These are phyloP conservation scores for Beris chalybata DNA, from an alignment of 2,888 invertebrate species.

Conservation along the genomic window DNA sequence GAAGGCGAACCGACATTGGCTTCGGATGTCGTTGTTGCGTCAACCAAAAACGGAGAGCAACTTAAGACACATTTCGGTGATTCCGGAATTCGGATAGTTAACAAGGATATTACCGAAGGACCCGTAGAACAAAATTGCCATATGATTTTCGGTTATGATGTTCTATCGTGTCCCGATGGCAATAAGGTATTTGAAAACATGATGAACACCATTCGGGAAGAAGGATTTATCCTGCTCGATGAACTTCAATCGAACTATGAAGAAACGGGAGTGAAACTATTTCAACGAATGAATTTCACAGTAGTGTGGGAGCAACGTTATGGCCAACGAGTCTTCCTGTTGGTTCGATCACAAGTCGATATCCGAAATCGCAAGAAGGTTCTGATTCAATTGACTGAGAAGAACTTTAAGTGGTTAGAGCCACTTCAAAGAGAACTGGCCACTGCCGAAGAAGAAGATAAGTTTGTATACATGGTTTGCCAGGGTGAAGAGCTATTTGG, in stretches of 20 bases:
- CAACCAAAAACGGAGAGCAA: conserved; percentile 60
- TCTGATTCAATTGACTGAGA: conserved; percentile 69
- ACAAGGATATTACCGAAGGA: conserved; percentile 64
- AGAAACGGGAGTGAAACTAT: conserved; percentile 52
- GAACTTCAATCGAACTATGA: conserved; percentile 62
- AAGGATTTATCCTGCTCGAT: conserved; percentile 74
- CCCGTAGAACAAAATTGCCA: conserved; percentile 71
- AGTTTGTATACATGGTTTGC: conserved; percentile 69
- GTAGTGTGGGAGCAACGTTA: conserved; percentile 66
- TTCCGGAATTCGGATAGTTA: conserved; percentile 65
- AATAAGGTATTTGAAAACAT: conserved; percentile 61
- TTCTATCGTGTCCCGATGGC: conserved; percentile 63
- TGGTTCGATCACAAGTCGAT: no score
- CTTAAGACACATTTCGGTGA: conserved; percentile 62
- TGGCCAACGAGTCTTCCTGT: conserved; percentile 65
- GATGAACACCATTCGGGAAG: conserved; percentile 64
- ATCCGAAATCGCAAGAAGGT: conserved; percentile 54
- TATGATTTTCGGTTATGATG: conserved; percentile 68
- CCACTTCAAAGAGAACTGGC: conserved; percentile 74
- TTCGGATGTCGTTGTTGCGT: conserved; percentile 63
- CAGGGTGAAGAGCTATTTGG: conserved; percentile 73
- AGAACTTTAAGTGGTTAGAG: conserved; percentile 79
- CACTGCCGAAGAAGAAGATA: conserved; percentile 62
- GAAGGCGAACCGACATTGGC: conserved; percentile 75
- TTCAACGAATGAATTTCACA: conserved; percentile 58